Conservation (phyloP, 2,797 vertebrate species). For the Cottoperca gobio region DNA sequence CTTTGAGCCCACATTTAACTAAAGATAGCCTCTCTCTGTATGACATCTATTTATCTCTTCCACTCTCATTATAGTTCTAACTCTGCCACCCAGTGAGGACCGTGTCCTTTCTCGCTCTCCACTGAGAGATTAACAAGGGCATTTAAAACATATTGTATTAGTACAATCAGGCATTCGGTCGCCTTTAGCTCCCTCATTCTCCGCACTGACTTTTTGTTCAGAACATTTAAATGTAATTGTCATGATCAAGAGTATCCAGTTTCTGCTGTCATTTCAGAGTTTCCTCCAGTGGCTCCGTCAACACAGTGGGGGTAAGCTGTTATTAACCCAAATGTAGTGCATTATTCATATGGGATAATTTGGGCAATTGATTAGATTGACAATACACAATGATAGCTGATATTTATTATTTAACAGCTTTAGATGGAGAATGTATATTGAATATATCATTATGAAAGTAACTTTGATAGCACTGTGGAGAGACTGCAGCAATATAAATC, state of each 20-base stretch:
- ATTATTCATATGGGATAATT: slow-evolving; percentile 25
- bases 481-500: background rate
- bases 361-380: slow-evolving; percentile 17
- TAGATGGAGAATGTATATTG: background rate
- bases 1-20: slow-evolving; percentile 44
- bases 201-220: slow-evolving; percentile 10
- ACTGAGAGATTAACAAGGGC: slow-evolving; percentile 40
- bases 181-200: background rate
- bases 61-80: slow-evolving; percentile 27
- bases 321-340: slow-evolving; percentile 29
- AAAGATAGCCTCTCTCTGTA: slow-evolving; percentile 39
- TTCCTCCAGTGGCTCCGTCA: slow-evolving; percentile 25
- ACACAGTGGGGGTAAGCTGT: slow-evolving; percentile 21
- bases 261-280: slow-evolving; percentile 31
- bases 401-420: slow-evolving; percentile 1
- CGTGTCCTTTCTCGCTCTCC: slow-evolving; percentile 12
- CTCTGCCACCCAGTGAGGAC: slow-evolving; percentile 16
- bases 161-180: slow-evolving; percentile 24
- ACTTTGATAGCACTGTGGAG: background rate
- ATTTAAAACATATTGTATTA: slow-evolving; percentile 42
- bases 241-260: slow-evolving; percentile 9
- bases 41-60: slow-evolving; percentile 33
- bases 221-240: slow-evolving; percentile 47
- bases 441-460: background rate
- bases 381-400: slow-evolving; percentile 8